Base-by-base conservation (phyloP, 2,888 invertebrate genomes). In the Drosophila paramelanica region DNA sequence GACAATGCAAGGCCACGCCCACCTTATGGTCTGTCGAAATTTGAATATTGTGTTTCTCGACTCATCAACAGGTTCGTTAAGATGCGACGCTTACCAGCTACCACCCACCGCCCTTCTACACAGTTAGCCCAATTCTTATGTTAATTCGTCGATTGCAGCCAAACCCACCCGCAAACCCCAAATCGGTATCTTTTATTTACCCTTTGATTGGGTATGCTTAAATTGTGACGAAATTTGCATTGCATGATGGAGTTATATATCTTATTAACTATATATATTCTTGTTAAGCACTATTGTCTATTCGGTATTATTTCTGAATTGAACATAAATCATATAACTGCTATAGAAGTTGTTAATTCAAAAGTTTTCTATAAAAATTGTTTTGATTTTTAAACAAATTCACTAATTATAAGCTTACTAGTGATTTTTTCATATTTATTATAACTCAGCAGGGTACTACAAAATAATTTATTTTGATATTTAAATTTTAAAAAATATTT, bases 41-140 rank as follows among this genome's bases (percentile, higher is more conserved):
- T 83, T 86, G 71, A 86, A 86, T 82, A 68, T 81, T 64, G 65
- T 78, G 67, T 67, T 76, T 71, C 11, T 33, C 36, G 77, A 80
- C 67, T 82, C 85, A 86, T 86, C 88, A 86, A 86, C 85, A 86
- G 85, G 85, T 86, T 88, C 85, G 88, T 85, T 84, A 84, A 68
- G 73, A 72, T 57, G 56, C 57, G 31, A 59, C 61, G 49, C 23
- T 67, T 55, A 50, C 33, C 60, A 49, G 45, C 55, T 56, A 43
- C 45, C 43, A 25, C 71, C 50, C 55, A 25, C 71, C 50, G 52
- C 52, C 65, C 3, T 3, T 31, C 33, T 31, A 11, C 51, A 27
- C 27, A 36, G 31, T 31, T 31, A 56, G 58, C 64, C 41, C 49
- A 70, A 84, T 85, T 81, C 71, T 73, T 66, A 82, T 83, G 88